Conservation (phyloP, 2,113 vertebrate species). For the Heterotilapia buettikoferi region DNA sequence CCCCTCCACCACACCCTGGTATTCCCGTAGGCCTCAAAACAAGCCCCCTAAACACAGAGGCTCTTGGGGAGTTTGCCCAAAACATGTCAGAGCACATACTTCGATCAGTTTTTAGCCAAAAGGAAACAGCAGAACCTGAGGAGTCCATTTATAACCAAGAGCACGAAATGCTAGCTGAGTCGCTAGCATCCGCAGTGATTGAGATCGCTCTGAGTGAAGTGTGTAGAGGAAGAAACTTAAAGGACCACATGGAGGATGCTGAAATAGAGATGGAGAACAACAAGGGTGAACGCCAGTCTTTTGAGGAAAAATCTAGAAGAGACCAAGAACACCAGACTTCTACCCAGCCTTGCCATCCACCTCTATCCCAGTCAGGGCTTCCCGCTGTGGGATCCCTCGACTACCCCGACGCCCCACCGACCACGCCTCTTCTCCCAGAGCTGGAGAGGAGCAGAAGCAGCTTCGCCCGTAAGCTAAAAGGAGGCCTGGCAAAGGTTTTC, state of each 20-base stretch:
- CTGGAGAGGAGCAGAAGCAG: constrained; percentile 59
- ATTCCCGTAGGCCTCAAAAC: not conserved
- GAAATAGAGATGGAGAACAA: not conserved
- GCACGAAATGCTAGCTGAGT: constrained; percentile 32
- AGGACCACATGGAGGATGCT: not conserved
- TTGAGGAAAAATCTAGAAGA: not conserved
- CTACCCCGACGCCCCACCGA: constrained; percentile 74
- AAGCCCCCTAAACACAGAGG: not conserved
- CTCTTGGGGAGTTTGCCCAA: constrained; percentile 50
- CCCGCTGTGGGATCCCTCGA: constrained; percentile 62
- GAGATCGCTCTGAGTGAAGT: constrained; percentile 44
- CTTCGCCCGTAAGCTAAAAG: constrained; percentile 70
- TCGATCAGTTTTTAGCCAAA: not conserved
- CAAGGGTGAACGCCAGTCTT: not conserved
- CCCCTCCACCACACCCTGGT: not conserved
- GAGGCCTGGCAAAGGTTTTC: constrained; percentile 71
- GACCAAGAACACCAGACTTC: not conserved
- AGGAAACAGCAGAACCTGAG: not conserved
- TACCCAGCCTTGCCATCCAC: not conserved
- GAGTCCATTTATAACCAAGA: not conserved
- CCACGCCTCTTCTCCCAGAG: constrained; percentile 68
- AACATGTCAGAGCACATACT: constrained; percentile 52
- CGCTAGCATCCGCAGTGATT: constrained; percentile 23
- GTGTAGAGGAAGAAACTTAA: not conserved
- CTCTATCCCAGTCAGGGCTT: constrained; percentile 36